Base-by-base conservation (phyloP, 1,140 invertebrate genomes). In the Triops cancriformis region DNA sequence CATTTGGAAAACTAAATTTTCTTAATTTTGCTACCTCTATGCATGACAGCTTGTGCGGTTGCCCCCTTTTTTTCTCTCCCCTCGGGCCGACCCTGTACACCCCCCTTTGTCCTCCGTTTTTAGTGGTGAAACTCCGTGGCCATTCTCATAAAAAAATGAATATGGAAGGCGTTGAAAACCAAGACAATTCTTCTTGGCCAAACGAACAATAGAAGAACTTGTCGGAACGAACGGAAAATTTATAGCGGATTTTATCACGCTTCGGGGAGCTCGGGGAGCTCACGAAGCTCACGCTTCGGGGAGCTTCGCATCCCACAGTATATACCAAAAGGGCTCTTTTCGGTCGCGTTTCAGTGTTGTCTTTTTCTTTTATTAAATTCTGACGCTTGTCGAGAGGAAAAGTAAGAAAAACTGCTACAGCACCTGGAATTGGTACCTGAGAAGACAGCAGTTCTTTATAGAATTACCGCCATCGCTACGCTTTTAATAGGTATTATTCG, bases 141-240 rank as follows among this genome's bases (percentile, higher is more conserved):
- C 10, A 5, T 64, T 64, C 51, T 23, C 51, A 3, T 23, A 64
- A 64, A n/a, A 64, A 64, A 64, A 64, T 18, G 51, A 64, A 64
- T 23, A 64, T 18, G n/a, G 51, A 64, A 64, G 51, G 51, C 51
- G 51, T 64, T 64, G 51, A 64, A 64, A 64, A 64, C 18, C 51
- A 64, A 64, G 51, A 64, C 51, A 64, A 64, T 64, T 64, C 51
- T 64, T 64, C 51, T 64, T 18, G 23, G 51, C 51, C 51, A 23
- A 64, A 64, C 51, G 51, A 64, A 64, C 51, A 64, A 64, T 64
- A 64, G 51, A 64, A 64, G 51, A 64, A 64, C 51, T 64, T 64
- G 51, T 64, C 51, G 51, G 51, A 64, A 64, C 51, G 51, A 64
- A 64, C 51, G 23, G 51, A 64, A 64, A 64, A 64, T 64, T 64